These are phyloP conservation scores for Heliothis peltigera DNA, from an alignment of 2,888 invertebrate species.

Conservation along the genomic window DNA sequence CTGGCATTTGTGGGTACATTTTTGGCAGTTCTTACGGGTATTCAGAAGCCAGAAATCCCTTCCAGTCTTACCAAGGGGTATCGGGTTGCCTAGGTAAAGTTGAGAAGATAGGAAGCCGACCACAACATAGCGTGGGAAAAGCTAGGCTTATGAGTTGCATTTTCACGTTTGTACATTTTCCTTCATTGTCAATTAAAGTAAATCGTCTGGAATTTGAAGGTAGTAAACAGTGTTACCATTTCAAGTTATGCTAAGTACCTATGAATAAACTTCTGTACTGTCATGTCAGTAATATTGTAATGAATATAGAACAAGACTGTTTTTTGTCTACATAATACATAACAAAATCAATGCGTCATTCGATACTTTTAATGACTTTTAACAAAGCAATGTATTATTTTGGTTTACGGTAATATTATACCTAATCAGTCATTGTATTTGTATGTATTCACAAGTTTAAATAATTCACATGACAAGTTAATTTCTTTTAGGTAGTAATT, in stretches of 20 bases:
- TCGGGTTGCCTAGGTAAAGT: too few species aligned
- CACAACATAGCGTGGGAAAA: too few species aligned
- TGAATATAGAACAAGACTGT: neutral
- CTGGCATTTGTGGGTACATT: too few species aligned
- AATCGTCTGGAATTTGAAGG: constrained; percentile 49
- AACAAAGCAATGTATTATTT: neutral
- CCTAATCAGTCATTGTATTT: neutral
- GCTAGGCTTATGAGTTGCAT: too few species aligned
- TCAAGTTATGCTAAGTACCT: constrained; percentile 54
- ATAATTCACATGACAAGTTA: constrained; percentile 1
- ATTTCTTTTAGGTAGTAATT: constrained; percentile 1
- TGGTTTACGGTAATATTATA: neutral
- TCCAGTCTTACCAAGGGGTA: too few species aligned
- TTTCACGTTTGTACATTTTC: neutral
- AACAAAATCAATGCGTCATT: too few species aligned
- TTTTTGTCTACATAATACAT: constrained; percentile 4
- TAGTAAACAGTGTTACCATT: constrained; percentile 61
- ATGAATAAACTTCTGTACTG: constrained; percentile 33
- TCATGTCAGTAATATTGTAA: too few species aligned
- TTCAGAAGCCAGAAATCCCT: too few species aligned
- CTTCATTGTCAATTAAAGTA: too few species aligned
- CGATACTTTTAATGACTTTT: neutral
- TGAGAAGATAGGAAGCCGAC: too few species aligned
- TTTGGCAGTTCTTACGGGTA: too few species aligned
- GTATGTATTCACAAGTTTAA: neutral